Evolutionary conservation across 1,140 invertebrate species (phyloP).

Genomic region (Elymnias hypermnestra): DNA sequence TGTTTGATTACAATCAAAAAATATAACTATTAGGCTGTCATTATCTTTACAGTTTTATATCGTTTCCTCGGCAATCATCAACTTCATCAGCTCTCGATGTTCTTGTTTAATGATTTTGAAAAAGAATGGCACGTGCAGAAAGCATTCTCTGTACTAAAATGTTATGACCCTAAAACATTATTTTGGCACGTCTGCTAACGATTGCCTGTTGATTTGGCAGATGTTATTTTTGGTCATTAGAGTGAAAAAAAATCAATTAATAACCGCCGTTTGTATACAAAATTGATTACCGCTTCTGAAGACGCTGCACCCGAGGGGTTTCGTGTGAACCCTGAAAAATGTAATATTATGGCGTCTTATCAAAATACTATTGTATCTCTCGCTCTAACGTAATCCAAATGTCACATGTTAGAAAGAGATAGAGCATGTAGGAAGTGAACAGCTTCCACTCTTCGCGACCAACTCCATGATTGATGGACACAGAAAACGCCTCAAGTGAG

Average conservation of each 20-base stretch:
- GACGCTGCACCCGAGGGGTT: slow-evolving; percentile 43
- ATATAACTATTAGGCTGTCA: too few relatives aligned
- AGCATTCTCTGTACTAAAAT: slow-evolving; percentile 18
- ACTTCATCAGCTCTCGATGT: too few relatives aligned
- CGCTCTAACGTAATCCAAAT: slow-evolving; percentile 25
- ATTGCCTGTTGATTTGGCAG: slow-evolving; percentile 57
- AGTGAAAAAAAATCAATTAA: slow-evolving; percentile 69
- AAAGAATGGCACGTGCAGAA: slow-evolving; percentile 28
- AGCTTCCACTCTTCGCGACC: slow-evolving; percentile 50
- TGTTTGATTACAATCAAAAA: too few relatives aligned
- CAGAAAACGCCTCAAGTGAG: slow-evolving; percentile 71
- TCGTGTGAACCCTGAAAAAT: slow-evolving; percentile 64
- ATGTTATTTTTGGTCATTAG: slow-evolving; percentile 68
- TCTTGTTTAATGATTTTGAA: too few relatives aligned
- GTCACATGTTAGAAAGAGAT: slow-evolving; percentile 26
- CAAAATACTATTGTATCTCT: slow-evolving; percentile 31
- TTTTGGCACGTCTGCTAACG: slow-evolving; percentile 63
- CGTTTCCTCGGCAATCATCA: too few relatives aligned
- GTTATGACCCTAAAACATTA: slow-evolving; percentile 29
- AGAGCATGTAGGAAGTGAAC: slow-evolving; percentile 53
- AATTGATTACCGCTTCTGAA: slow-evolving; percentile 73
- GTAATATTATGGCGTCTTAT: slow-evolving; percentile 57
- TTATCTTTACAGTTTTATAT: too few relatives aligned
- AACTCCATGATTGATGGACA: slow-evolving; percentile 71
- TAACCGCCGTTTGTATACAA: slow-evolving; percentile 68